Conservation (phyloP, 1,140 invertebrate genomes). For the Dendrolimus punctatus region DNA sequence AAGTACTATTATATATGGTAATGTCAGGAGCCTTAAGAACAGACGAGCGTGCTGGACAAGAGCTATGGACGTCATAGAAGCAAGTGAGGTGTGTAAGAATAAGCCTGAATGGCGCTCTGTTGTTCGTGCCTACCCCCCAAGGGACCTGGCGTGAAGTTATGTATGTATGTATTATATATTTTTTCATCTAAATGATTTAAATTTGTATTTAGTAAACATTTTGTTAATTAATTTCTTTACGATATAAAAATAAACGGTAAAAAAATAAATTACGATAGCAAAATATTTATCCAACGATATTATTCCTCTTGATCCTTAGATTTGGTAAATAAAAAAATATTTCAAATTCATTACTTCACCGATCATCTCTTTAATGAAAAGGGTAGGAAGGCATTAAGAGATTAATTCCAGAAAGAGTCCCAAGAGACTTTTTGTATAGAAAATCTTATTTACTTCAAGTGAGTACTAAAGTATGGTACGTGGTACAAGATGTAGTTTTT, state of each 20-base stretch:
- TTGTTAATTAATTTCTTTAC: neutral
- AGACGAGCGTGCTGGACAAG: too few species aligned
- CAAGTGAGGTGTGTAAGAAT: too few species aligned
- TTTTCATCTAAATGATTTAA: too few species aligned
- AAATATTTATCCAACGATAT: slow-evolving; percentile 1
- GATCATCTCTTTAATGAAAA: slow-evolving; percentile 50
- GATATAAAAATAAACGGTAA: neutral
- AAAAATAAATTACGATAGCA: too few species aligned
- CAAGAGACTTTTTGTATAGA: slow-evolving; percentile 58
- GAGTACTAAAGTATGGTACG: slow-evolving; percentile 27
- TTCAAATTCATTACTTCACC: slow-evolving; percentile 41
- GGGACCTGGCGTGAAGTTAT: too few species aligned
- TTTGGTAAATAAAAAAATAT: slow-evolving; percentile 18
- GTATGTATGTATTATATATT: too few species aligned
- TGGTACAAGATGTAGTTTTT: slow-evolving; percentile 6
- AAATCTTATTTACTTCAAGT: slow-evolving; percentile 62
- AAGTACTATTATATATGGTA: too few species aligned
- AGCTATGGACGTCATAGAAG: too few species aligned
- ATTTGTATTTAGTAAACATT: neutral
- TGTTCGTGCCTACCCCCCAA: too few species aligned
- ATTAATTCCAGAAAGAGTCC: slow-evolving; percentile 59
- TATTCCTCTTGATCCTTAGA: neutral
- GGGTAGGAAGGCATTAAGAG: slow-evolving; percentile 54
- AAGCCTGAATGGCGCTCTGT: too few species aligned
- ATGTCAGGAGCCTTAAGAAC: too few species aligned